Evolutionary conservation across 2,888 invertebrate species (phyloP).

Genomic region (Drosophila falleni): DNA sequence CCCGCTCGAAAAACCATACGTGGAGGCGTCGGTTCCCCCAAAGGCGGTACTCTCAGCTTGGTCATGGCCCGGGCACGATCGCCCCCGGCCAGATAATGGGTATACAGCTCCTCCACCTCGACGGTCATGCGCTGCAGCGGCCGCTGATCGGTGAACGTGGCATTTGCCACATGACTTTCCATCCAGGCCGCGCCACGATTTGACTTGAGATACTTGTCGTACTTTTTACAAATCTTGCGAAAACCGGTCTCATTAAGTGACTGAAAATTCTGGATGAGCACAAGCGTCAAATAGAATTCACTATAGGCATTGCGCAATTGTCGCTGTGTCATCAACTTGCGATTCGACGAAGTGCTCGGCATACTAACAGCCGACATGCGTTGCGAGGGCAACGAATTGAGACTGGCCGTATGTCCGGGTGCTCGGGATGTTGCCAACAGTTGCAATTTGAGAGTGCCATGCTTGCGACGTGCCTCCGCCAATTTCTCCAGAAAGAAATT

Average conservation of each 20-base stretch:
- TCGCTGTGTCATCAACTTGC: conserved; percentile 57
- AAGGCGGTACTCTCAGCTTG: conserved; percentile 96
- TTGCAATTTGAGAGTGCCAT: conserved; percentile 89
- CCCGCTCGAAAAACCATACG: conserved; percentile 98
- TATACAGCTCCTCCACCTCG: conserved; percentile 95
- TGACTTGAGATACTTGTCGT: conserved; percentile 94
- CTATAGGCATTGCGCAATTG: conserved; percentile 94
- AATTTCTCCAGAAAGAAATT: conserved; percentile 98
- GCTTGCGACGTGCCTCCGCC: conserved; percentile 97
- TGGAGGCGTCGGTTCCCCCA: conserved; percentile 94
- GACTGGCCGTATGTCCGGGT: conserved; percentile 36
- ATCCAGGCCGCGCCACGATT: conserved; percentile 96
- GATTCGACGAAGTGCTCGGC: conserved; percentile 11
- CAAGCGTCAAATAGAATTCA: conserved; percentile 98
- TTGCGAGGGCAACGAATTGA: conserved; percentile 20
- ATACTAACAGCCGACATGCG: conserved; percentile 8
- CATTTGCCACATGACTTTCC: conserved; percentile 91
- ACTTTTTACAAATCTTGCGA: conserved; percentile 99
- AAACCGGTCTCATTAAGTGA: conserved; percentile 98
- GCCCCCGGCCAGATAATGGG: conserved; percentile 93
- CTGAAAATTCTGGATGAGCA: conserved; percentile 98
- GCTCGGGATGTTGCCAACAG: conserved; percentile 74
- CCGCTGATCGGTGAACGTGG: conserved; percentile 49
- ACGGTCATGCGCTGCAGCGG: conserved; percentile 87
- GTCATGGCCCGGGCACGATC: conserved; percentile 98